These are phyloP conservation scores for Lytechinus pictus DNA, from an alignment of 35 echinoderm and acorn worm species.

Conservation along the genomic window DNA sequence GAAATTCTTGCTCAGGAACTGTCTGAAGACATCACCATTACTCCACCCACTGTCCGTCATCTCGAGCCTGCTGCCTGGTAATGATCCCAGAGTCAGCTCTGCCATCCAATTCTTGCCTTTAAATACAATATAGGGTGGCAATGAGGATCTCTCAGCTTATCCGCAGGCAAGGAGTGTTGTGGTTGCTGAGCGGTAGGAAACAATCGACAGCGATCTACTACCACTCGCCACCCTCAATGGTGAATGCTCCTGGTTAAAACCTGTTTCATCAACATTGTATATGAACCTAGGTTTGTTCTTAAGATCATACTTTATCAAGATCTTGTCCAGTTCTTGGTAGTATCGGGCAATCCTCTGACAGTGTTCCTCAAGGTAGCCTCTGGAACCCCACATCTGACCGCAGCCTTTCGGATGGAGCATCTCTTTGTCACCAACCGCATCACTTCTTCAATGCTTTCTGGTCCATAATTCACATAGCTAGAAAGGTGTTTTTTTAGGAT, in stretches of 20 bases:
- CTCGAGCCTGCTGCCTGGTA: neutral
- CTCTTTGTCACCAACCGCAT: neutral
- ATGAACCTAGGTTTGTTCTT: neutral
- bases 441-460: neutral
- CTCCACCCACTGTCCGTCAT: conserved; percentile 21
- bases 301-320: neutral
- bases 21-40: neutral
- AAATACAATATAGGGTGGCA: neutral
- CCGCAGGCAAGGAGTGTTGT: neutral
- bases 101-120: neutral
- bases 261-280: neutral
- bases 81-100: neutral
- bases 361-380: neutral
- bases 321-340: neutral
- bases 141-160: neutral
- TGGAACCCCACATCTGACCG: neutral
- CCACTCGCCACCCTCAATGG: neutral
- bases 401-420: neutral
- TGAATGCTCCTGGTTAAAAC: neutral
- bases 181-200: neutral
- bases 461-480: neutral
- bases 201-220: neutral
- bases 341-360: neutral
- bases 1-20: neutral
- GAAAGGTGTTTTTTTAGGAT: neutral